These are phyloP conservation scores for Cottus gobio DNA, from an alignment of 2,113 vertebrate genomes.

Conservation along the genomic window DNA sequence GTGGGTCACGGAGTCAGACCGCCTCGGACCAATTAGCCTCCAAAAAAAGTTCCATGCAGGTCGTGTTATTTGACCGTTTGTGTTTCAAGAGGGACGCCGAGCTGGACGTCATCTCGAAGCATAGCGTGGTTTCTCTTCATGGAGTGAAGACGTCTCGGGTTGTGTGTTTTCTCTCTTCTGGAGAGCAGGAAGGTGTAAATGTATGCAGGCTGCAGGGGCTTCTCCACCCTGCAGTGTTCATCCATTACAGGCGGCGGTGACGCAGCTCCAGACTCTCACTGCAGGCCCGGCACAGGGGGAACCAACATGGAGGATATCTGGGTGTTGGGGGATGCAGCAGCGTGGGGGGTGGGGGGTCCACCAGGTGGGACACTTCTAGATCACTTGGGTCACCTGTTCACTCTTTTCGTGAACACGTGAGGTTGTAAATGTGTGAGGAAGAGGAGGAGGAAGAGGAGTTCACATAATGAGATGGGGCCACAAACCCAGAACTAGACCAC, in stretches of 20 bases:
- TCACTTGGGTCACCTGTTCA: neutral
- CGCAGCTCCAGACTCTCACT: constrained; percentile 76
- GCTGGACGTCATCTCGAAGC: neutral
- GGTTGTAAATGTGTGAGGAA: neutral
- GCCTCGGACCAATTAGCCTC: neutral
- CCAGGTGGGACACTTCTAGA: constrained; percentile 14
- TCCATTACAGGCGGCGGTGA: constrained; percentile 73
- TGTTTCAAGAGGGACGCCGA: neutral
- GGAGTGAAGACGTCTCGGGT: neutral
- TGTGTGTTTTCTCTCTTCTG: neutral
- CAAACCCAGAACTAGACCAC: neutral
- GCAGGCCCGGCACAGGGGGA: constrained; percentile 69
- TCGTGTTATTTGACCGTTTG: constrained; percentile 1
- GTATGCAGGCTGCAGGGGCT: constrained; percentile 56
- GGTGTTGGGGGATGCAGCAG: neutral
- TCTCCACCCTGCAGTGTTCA: constrained; percentile 69
- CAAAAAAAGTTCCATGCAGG: neutral
- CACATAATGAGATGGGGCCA: neutral
- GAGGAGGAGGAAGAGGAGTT: neutral
- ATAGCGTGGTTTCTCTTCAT: neutral
- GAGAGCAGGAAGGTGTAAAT: constrained; percentile 32
- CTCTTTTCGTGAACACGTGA: neutral
- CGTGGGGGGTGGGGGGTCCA: no score
- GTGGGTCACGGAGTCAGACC: constrained; percentile 4
- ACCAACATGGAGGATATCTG: constrained; percentile 33